Evolutionary conservation across 2,888 invertebrate species (phyloP).

Genomic region (Tribolium freemani): DNA sequence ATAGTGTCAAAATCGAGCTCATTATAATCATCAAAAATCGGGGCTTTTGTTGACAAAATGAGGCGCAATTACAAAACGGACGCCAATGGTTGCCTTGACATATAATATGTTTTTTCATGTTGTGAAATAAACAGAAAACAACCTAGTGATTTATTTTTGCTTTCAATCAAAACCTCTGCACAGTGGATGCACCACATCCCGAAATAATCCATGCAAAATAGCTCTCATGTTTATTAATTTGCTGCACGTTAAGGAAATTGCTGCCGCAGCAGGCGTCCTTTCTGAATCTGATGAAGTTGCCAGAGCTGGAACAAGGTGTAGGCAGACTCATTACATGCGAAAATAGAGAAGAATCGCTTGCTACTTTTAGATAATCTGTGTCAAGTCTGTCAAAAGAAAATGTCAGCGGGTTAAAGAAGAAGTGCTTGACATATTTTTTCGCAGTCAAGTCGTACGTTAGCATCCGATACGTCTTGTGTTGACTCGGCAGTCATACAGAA

Average conservation of each 20-base stretch:
- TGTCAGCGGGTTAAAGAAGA: not conserved
- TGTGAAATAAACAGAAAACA: not conserved
- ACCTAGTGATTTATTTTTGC: not conserved
- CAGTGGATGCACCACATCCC: too few relatives aligned
- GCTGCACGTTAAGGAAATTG: not conserved
- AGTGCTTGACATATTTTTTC: not conserved
- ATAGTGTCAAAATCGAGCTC: not conserved
- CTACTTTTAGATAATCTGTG: not conserved
- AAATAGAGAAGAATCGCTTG: not conserved
- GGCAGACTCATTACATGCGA: not conserved
- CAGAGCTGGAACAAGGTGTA: not conserved
- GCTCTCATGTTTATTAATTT: not conserved
- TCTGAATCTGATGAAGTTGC: not conserved
- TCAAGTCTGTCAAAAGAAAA: conserved; percentile 4
- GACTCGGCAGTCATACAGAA: conserved; percentile 1
- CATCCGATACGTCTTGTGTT: not conserved
- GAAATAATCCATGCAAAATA: not conserved
- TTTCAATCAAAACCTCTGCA: not conserved
- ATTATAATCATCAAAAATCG: not conserved
- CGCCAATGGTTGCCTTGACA: conserved; percentile 2
- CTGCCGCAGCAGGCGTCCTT: not conserved
- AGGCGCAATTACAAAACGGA: not conserved
- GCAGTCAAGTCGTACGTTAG: not conserved
- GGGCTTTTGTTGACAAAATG: not conserved
- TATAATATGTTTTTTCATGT: not conserved